Base-by-base conservation (phyloP, 2,113 vertebrate genomes). In the Lynx canadensis region DNA sequence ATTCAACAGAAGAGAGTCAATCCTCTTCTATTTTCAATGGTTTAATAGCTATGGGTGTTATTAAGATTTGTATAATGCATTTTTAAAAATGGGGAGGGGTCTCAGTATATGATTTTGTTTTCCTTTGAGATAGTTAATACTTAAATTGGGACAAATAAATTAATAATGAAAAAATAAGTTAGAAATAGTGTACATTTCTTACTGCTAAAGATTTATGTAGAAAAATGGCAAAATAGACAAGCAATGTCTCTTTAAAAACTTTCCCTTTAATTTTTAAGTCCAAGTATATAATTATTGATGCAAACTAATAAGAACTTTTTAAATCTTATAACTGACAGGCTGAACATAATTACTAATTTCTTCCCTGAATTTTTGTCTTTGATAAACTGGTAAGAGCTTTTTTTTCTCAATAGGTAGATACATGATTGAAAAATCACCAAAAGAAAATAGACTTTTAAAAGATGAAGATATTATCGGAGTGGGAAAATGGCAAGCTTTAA, bases 401-500 rank as follows among this genome's bases (percentile, higher is more conserved):
- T 68, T 73, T 73, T 82, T 60, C 7, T 76, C 80, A 92, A 93
- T 94, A 89, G n/a, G 74, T 69, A 50, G 36, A 82, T 80, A 33
- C 3, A 4, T 36, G 79, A 65, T 10, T 90, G 9, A 97, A 97
- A 97, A 97, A 66, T 89, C 57, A 91, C 7, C 68, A 13, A 89
- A 84, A n/a, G 0, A 45, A 96, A 94, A 83, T 85, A 69, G 36
- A 80, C 89, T 96, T 96, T 95, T 45, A 13, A 13, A 36, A 92
- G 87, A 97, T 96, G 89, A 97, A 96, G 36, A 48, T 69, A 87
- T 10, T 94, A 84, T 89, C 82, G 97, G 86, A 89, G 93, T 97
- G 66, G 73, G 97, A 97, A 98, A 97, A 94, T 98, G 76, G 96
- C 50, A 98, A 97, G 52, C 25, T 98, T 96, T 97, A 97, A 98